phyloP scores from a whole-genome alignment of 2,113 vertebrate genomes.

The Isichthys henryi region DNA sequence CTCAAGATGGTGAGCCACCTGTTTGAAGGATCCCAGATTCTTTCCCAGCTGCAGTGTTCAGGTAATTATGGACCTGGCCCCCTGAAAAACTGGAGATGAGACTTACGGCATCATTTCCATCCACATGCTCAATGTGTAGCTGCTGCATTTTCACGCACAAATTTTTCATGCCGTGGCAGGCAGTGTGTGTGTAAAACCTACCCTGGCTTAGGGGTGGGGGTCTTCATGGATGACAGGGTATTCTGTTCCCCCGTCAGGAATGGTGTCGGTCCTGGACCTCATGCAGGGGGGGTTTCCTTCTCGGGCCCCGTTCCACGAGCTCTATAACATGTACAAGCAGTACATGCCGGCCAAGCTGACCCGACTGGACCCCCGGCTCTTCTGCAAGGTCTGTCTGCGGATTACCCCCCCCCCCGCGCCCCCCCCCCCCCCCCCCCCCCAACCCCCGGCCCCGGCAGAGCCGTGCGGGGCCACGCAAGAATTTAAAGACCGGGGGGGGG shows the following conservation, averaged over 20 bases:
- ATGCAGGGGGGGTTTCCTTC: constrained; percentile 99
- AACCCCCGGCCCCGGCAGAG: too few species aligned
- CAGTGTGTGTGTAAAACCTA: background rate
- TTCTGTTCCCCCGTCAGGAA: constrained; percentile 60
- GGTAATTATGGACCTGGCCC: constrained; percentile 53
- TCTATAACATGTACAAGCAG: constrained; percentile 98
- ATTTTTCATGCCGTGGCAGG: background rate
- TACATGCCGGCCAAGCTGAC: constrained; percentile 88
- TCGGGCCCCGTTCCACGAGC: constrained; percentile 90
- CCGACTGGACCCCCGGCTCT: constrained; percentile 87
- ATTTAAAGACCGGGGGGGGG: too few species aligned
- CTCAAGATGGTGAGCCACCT: constrained; percentile 97
- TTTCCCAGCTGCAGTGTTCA: constrained; percentile 96
- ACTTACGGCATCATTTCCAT: background rate
- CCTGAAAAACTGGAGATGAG: background rate
- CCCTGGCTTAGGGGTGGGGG: background rate
- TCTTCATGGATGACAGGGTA: background rate
- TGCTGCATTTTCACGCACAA: background rate
- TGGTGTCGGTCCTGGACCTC: constrained; percentile 96
- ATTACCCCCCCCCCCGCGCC: background rate
- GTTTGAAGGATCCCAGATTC: constrained; percentile 94
- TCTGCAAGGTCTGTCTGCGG: constrained; percentile 79
- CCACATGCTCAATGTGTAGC: background rate
- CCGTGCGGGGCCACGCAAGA: too few species aligned
- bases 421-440: background rate